Conservation (phyloP, 2,888 invertebrate species). For the Graphium colonna region DNA sequence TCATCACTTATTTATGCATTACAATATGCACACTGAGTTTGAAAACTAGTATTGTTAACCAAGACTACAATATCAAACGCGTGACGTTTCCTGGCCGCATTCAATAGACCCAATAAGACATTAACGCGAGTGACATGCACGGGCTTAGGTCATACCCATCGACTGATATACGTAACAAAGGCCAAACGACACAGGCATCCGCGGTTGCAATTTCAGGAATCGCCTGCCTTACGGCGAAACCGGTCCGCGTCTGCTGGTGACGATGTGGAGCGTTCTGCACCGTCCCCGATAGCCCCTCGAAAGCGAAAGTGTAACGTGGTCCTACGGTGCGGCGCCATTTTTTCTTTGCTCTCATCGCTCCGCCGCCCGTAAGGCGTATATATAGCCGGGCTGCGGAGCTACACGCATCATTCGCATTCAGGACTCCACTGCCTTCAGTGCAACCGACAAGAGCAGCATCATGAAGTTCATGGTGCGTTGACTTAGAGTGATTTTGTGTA, state of each 20-base stretch:
- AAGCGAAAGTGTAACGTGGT: constrained; percentile 78
- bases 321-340: constrained; percentile 67
- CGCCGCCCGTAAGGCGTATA: constrained; percentile 73
- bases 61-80: no score
- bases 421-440: constrained; percentile 78
- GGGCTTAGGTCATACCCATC: not conserved
- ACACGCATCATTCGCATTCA: constrained; percentile 79
- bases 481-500: constrained; percentile 29
- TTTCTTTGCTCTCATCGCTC: constrained; percentile 65
- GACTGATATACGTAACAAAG: not conserved
- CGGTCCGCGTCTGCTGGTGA: constrained; percentile 32
- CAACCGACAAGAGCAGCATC: constrained; percentile 74
- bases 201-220: constrained; percentile 32
- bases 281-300: constrained; percentile 60
- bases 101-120: not conserved
- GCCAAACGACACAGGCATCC: not conserved
- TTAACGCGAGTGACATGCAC: no score
- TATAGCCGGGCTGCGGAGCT: constrained; percentile 64
- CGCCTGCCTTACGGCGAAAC: constrained; percentile 28
- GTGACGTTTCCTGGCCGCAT: not conserved
- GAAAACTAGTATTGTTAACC: no score
- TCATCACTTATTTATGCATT: no score
- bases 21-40: no score
- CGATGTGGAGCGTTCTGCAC: constrained; percentile 63
- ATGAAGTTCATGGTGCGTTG: constrained; percentile 78